Evolutionary conservation across 2,113 vertebrate genomes (phyloP).

Genomic region (Aepyceros melampus): DNA sequence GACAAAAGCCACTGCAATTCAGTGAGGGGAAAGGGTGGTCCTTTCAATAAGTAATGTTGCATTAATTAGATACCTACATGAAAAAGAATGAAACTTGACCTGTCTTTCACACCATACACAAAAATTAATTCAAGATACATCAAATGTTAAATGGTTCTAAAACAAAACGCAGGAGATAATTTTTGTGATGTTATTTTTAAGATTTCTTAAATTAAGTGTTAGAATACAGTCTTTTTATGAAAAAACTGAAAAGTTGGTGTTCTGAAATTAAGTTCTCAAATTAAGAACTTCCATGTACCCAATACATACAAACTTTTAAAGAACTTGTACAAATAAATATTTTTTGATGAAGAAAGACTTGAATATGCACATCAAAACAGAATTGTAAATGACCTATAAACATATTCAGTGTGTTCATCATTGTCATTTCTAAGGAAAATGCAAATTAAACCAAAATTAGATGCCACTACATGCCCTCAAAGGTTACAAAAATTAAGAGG

Average conservation of each 20-base stretch:
- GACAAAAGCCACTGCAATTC: background rate
- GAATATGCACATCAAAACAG: background rate
- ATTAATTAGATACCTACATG: background rate
- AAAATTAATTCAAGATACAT: background rate
- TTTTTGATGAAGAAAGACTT: background rate
- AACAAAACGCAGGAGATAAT: background rate
- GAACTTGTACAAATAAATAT: background rate
- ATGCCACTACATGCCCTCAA: background rate
- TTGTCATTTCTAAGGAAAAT: background rate
- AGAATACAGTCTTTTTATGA: background rate
- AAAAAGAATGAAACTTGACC: background rate
- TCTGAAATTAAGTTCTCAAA: conserved; percentile 23
- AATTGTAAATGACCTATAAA: background rate
- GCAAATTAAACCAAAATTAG: background rate
- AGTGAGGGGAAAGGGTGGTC: background rate
- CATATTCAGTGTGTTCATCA: background rate
- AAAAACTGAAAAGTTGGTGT: background rate
- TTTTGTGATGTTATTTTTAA: background rate
- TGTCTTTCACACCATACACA: background rate
- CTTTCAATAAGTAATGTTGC: background rate
- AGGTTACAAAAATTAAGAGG: background rate
- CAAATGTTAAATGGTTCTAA: background rate
- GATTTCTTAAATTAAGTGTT: background rate
- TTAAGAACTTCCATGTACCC: background rate
- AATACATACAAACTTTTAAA: background rate